These are phyloP conservation scores for Oedothorax gibbosus DNA, from an alignment of 1,140 invertebrate species.

Conservation along the genomic window DNA sequence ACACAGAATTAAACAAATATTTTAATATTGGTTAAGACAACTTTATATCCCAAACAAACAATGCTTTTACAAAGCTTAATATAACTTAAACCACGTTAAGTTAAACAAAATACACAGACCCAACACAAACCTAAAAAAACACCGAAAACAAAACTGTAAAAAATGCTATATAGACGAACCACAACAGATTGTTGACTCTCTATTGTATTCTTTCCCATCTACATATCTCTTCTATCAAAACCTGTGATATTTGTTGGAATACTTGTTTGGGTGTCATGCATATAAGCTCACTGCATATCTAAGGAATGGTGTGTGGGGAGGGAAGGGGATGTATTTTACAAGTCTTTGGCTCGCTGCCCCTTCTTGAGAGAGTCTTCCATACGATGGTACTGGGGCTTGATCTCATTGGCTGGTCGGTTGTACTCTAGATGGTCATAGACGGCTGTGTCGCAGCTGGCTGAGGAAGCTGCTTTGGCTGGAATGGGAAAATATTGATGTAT, in stretches of 20 bases:
- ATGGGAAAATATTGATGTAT: neutral
- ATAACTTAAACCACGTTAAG: too few species aligned
- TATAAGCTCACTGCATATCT: constrained; percentile 50
- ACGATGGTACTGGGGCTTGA: constrained; percentile 84
- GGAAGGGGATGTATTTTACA: constrained; percentile 17
- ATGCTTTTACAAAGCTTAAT: too few species aligned
- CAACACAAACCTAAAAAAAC: too few species aligned
- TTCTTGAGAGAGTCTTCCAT: constrained; percentile 71
- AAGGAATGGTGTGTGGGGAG: constrained; percentile 35
- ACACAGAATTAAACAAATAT: too few species aligned
- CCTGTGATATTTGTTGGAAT: constrained; percentile 21
- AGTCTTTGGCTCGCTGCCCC: constrained; percentile 49
- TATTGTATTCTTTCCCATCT: neutral
- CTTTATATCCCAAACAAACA: too few species aligned
- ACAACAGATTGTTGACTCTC: too few species aligned
- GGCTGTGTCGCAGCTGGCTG: constrained; percentile 11
- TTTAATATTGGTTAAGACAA: too few species aligned
- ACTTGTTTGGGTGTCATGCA: constrained; percentile 41
- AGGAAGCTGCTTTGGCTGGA: constrained; percentile 43
- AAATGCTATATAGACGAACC: too few species aligned
- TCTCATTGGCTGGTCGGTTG: constrained; percentile 78
- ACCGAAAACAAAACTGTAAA: too few species aligned
- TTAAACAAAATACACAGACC: too few species aligned
- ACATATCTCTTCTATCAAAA: neutral
- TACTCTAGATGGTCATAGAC: constrained; percentile 89